Base-by-base conservation (phyloP, 1,140 invertebrate genomes). In the Sarcophaga bullata region DNA sequence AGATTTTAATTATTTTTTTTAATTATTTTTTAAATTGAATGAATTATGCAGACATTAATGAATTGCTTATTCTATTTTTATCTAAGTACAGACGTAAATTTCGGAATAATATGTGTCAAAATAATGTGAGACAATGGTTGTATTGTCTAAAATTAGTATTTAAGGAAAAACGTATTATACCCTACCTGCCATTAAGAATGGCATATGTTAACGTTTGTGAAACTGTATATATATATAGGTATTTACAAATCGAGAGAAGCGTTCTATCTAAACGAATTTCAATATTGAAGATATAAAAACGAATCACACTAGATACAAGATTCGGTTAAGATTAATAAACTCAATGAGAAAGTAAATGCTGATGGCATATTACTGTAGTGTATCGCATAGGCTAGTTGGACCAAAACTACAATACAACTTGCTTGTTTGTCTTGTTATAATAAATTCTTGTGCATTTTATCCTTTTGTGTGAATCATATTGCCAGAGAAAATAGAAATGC, bases 401-500 rank as follows among this genome's bases (percentile, higher is more conserved):
- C 25, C 25, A 37, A 37, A 37, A 37, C 25, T 37, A 37, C 25
- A 37, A 37, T 37, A 37, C 25, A 37, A 37, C 4, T 4, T 37
- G 25, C 25, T 37, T 37, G 25, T 37, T 37, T 37, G 25, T 37
- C 25, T 37, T 37, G 4, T 37, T 37, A 37, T 2, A 15, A 58
- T 58, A 15, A 58, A 37, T 58, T 58, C n/a, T n/a, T 4, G n/a
- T n/a, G 13, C 54, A 58, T n/a, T 68, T 68, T 68, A 19, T 25
- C 62, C n/a, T 68, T 68, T 17, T 68, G 7, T 78, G 49, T 52
- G 75, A 78, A 78, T 78, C 75, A 78, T 50, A 48, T 76, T 46
- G 11, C 11, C 11, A 8, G 9, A 49, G 7, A 49, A 5, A 48
- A 5, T 17, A 48, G 13, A 58, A 58, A 58, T 11, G 13, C 10